Conservation (phyloP, 1,140 invertebrate genomes). For the Asobara japonica region DNA sequence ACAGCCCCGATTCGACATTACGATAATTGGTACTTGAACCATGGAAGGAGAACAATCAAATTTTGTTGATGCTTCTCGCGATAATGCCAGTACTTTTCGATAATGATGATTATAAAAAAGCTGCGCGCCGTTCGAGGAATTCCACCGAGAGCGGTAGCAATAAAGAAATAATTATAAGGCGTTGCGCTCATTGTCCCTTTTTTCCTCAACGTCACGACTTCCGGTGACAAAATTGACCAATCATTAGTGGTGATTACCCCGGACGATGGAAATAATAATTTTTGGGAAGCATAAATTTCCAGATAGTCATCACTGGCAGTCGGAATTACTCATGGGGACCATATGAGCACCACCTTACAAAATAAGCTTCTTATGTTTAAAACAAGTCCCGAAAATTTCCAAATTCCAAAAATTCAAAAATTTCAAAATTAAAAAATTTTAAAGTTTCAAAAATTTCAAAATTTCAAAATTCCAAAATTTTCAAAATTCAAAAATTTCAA, state of each 20-base stretch:
- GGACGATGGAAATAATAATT: too few relatives aligned
- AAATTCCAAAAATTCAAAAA: too few relatives aligned
- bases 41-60: constrained; percentile 3
- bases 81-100: constrained; percentile 36
- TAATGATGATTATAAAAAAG: constrained; percentile 51
- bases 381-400: too few relatives aligned
- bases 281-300: too few relatives aligned
- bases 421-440: too few relatives aligned
- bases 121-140: constrained; percentile 29
- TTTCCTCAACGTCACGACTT: neutral
- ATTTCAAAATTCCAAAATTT: too few relatives aligned
- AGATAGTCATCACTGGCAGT: neutral
- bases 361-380: too few relatives aligned
- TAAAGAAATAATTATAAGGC: constrained; percentile 23
- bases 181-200: neutral
- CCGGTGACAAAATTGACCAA: neutral
- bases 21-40: neutral
- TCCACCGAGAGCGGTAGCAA: constrained; percentile 10
- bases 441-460: too few relatives aligned
- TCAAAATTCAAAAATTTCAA: too few relatives aligned
- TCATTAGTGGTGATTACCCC: neutral
- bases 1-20: neutral
- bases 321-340: neutral
- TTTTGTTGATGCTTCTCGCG: neutral
- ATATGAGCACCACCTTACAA: neutral